Base-by-base conservation (phyloP, 2,797 vertebrate species). In the Neosilurus mollespiculum region DNA sequence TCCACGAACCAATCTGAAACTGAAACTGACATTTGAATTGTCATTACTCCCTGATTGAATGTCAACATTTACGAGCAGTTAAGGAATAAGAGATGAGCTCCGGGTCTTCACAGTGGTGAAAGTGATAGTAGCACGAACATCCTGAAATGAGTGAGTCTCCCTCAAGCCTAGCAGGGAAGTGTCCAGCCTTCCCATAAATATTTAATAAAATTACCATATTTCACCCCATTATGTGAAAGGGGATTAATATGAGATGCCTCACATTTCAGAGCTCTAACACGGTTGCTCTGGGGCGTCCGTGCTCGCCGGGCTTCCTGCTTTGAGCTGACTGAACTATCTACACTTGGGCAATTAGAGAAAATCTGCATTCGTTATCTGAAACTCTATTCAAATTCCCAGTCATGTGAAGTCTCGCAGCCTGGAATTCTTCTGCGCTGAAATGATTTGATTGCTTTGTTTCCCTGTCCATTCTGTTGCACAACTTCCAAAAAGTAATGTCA, bases 1-100 rank as follows among this genome's bases (percentile, higher is more conserved):
- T 53, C 34, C 11, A 11, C 15, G 37, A 61, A 79, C 64, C 76
- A n/a, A 49, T 78, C 14, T 70, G 75, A 61, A 83, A 83, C 65
- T 70, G 75, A 69, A 75, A 78, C 67, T 83, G 69, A 64, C 15
- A 59, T 43, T 43, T 24, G 34, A 67, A 83, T 69, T 61, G 73
- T 78, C 64, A 71, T 62, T 37, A 61, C 65, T 71, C 49, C 54
- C 20, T 56, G 61, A 72, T 26, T 64, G 58, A 77, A 61, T 51
- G 54, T 34, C 61, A 72, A 61, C 72, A 58, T 66, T 67, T 78
- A 83, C 66, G 30, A 62, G 54, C 82, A 78, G 75, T 30, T 69
- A 61, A 20, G 24, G 61, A 64, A n/a, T 58, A 54, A 71, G 67
- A 37, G 9, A 64, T 82, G 70, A 82, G 24, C 26, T 53, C 30